These are phyloP conservation scores for Drosophila subpulchrella DNA, from an alignment of 1,140 invertebrate genomes.

Conservation along the genomic window DNA sequence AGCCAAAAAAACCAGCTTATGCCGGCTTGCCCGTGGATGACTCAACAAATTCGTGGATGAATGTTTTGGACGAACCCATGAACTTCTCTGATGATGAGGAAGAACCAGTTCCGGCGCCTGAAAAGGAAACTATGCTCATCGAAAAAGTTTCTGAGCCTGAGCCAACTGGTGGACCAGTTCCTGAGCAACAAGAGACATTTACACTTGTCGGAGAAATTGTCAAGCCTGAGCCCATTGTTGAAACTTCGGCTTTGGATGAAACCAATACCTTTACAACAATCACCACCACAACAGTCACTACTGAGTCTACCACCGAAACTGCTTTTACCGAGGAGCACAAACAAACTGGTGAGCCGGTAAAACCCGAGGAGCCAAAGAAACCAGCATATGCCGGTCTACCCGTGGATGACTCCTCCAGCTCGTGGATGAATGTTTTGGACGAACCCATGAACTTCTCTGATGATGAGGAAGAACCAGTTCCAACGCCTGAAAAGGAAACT, in stretches of 20 bases:
- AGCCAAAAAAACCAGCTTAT: slow-evolving; percentile 62
- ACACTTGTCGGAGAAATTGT: background rate
- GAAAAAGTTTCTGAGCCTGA: background rate
- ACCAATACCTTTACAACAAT: background rate
- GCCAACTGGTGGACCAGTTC: background rate
- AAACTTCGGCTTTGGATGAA: slow-evolving; percentile 8
- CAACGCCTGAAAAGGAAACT: background rate
- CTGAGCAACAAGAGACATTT: background rate
- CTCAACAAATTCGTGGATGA: slow-evolving; percentile 85
- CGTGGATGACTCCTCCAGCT: slow-evolving; percentile 84
- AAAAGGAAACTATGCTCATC: background rate
- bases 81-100: slow-evolving; percentile 80
- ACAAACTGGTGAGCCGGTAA: background rate
- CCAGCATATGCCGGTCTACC: slow-evolving; percentile 81
- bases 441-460: slow-evolving; percentile 85
- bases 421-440: slow-evolving; percentile 86
- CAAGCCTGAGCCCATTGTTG: background rate
- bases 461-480: slow-evolving; percentile 40
- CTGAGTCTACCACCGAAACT: slow-evolving; percentile 14
- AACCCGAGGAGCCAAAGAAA: slow-evolving; percentile 42
- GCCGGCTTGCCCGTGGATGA: slow-evolving; percentile 84
- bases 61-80: slow-evolving; percentile 85
- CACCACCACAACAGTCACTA: slow-evolving; percentile 14
- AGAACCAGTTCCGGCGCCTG: background rate
- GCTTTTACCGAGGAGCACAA: background rate